Conservation (phyloP, 2,888 invertebrate species). For the Cheilosia grossa region DNA sequence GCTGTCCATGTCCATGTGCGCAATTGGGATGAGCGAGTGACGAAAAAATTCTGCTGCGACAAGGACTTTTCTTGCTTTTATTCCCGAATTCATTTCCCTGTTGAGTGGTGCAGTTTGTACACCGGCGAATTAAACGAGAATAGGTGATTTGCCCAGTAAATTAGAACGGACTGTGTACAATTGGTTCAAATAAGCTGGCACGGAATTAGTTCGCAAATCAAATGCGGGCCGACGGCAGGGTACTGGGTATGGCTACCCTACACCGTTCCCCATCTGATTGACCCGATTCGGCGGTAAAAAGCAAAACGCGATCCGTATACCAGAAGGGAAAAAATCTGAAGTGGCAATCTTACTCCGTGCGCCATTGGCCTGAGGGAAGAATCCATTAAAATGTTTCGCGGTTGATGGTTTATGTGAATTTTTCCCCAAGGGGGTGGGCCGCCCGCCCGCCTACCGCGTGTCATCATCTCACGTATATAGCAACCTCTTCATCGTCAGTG, state of each 20-base stretch:
- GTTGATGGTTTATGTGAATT: constrained; percentile 66
- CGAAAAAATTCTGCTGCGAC: too few species aligned
- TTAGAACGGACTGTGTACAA: background rate
- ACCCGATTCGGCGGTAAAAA: constrained; percentile 15
- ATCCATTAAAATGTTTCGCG: constrained; percentile 68
- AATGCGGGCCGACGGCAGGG: background rate
- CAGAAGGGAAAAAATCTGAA: constrained; percentile 14
- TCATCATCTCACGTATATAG: background rate
- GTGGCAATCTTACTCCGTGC: constrained; percentile 19
- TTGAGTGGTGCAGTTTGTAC: background rate
- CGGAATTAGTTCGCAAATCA: background rate
- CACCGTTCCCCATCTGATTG: constrained; percentile 21
- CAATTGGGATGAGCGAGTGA: constrained; percentile 17
- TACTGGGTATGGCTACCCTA: background rate
- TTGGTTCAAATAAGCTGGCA: constrained; percentile 21
- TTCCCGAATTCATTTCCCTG: constrained; percentile 7
- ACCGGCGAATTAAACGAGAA: background rate
- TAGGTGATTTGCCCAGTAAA: constrained; percentile 14
- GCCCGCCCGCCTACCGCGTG: background rate
- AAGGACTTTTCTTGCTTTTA: too few species aligned
- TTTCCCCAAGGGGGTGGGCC: background rate
- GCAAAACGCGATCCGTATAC: constrained; percentile 6
- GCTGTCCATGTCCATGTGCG: constrained; percentile 20
- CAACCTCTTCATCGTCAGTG: constrained; percentile 23
- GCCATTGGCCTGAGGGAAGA: constrained; percentile 61